A percentile compares a stretch with the other conserved stretches of the same genome.
Conservation (phyloP, 1,140 invertebrate species). For the Eriocheir sinensis region DNA sequence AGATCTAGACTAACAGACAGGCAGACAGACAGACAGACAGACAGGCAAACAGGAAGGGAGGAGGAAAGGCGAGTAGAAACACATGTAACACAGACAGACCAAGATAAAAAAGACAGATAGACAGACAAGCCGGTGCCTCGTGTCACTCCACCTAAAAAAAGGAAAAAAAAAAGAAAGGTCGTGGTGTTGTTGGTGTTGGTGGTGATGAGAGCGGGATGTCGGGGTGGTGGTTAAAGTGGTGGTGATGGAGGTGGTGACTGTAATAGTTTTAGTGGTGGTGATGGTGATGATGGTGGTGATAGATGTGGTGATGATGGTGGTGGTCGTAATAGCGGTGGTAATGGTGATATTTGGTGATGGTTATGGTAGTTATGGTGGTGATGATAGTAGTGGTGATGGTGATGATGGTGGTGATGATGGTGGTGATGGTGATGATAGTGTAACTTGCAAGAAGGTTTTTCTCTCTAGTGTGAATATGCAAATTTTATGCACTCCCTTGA, state of each 20-base stretch:
- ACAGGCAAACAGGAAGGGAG: not conserved
- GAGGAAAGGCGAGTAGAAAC: not conserved
- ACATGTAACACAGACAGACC: not conserved
- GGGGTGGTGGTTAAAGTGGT: not conserved
- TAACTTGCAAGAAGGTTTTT: not conserved
- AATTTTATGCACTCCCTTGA: not conserved
- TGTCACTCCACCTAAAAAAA: slow-evolving; percentile 9
- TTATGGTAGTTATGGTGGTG: too few species aligned
- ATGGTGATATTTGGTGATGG: too few species aligned
- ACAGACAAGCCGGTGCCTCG: not conserved
- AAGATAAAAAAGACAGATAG: not conserved
- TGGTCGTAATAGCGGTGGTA: too few species aligned
- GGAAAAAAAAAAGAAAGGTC: not conserved
- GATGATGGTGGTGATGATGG: too few species aligned
- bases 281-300: too few species aligned
- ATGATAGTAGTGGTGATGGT: too few species aligned
- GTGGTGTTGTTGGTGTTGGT: not conserved
- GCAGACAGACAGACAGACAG: not conserved
- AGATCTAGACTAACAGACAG: not conserved
- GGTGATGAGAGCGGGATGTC: too few species aligned
- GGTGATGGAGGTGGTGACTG: not conserved
- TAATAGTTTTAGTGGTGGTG: too few species aligned
- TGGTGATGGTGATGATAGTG: too few species aligned
- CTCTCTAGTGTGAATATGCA: not conserved
- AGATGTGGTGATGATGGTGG: too few species aligned